Evolutionary conservation across 2,797 vertebrate species (phyloP).

Genomic region (Psittacula echo): DNA sequence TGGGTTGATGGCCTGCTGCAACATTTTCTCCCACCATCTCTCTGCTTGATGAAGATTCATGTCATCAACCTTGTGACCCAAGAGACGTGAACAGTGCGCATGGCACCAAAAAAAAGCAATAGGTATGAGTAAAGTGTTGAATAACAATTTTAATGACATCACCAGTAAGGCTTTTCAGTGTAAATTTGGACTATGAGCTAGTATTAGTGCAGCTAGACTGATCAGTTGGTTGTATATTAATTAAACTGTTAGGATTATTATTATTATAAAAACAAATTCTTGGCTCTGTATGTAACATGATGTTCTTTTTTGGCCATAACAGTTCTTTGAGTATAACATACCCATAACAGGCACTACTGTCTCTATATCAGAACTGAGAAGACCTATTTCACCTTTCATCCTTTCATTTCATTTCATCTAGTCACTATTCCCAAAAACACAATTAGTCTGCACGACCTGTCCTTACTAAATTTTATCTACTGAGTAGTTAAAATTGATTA

Average conservation of each 20-base stretch:
- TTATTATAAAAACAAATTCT: neutral
- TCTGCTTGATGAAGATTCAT: neutral
- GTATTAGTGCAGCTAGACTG: neutral
- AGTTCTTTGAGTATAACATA: neutral
- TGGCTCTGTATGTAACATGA: neutral
- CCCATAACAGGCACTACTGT: neutral
- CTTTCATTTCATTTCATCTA: neutral
- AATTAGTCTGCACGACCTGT: neutral
- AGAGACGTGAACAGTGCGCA: neutral
- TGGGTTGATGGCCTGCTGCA: neutral
- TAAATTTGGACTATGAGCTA: neutral
- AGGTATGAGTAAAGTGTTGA: neutral
- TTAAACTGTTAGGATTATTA: neutral
- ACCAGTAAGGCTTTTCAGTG: neutral
- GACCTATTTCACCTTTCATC: neutral
- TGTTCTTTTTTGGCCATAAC: fast-evolving
- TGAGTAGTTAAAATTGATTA: neutral
- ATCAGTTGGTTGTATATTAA: neutral
- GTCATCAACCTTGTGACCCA: too few species aligned
- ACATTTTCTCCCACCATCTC: neutral
- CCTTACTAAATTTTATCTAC: neutral
- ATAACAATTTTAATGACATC: neutral
- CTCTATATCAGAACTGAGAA: neutral
- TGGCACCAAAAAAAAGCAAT: neutral
- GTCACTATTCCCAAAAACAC: neutral